Percentiles rank a stretch among this genome's conserved stretches.
Conservation (phyloP, 2,888 invertebrate species). For the Apotomis turbidana region DNA sequence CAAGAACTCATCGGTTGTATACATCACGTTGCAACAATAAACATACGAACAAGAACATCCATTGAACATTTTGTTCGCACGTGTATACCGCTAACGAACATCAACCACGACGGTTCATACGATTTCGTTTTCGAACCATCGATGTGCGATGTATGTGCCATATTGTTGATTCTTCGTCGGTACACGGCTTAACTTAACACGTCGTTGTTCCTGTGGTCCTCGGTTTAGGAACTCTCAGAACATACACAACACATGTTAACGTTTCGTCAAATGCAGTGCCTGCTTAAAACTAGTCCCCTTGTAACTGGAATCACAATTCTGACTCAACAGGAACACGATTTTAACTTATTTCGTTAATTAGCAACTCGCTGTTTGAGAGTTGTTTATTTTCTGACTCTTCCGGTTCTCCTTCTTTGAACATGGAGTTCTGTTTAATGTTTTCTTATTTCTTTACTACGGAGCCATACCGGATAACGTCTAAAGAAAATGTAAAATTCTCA, state of each 20-base stretch:
- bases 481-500: background rate
- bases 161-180: too few relatives aligned
- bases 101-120: too few relatives aligned
- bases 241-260: constrained; percentile 14
- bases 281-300: constrained; percentile 7
- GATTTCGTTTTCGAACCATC: too few relatives aligned
- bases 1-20: constrained; percentile 6
- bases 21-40: too few relatives aligned
- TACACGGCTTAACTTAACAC: background rate
- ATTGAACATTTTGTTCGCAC: too few relatives aligned
- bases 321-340: constrained; percentile 26
- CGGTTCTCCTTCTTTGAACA: constrained; percentile 22
- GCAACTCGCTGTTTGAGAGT: constrained; percentile 15
- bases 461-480: background rate
- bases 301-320: constrained; percentile 25
- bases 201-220: constrained; percentile 17
- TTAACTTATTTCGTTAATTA: constrained; percentile 38
- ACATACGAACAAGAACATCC: too few relatives aligned
- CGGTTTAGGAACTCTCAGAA: constrained; percentile 17
- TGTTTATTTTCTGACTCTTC: constrained; percentile 16
- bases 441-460: constrained; percentile 1
- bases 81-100: too few relatives aligned
- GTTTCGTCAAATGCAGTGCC: constrained; percentile 4
- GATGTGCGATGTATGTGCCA: too few relatives aligned
- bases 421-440: constrained; percentile 24